phyloP scores from a whole-genome alignment of 2,113 vertebrate species.

The Cheirogaleus medius region DNA sequence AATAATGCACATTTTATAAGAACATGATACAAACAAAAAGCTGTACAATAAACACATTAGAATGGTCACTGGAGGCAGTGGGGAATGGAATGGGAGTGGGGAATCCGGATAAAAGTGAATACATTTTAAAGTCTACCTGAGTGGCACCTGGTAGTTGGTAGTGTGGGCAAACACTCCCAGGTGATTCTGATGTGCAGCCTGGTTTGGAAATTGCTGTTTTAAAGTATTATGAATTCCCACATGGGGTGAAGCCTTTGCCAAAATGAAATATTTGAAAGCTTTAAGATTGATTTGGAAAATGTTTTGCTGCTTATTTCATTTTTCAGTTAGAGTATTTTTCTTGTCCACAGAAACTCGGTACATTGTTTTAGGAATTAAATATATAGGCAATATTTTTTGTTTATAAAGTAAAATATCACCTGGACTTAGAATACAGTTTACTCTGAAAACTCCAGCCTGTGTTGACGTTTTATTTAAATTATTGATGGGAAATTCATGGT shows the following conservation, averaged over 20 bases:
- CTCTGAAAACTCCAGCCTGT: neutral
- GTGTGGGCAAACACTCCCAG: neutral
- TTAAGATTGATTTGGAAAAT: constrained; percentile 2
- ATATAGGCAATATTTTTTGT: neutral
- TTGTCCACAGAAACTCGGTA: neutral
- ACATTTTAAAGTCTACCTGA: neutral
- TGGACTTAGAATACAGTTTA: neutral
- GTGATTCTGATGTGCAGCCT: neutral
- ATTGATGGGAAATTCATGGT: neutral
- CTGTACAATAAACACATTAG: neutral
- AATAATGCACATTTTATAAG: neutral
- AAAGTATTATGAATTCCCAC: neutral
- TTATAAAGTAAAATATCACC: constrained; percentile 30
- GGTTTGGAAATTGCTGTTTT: neutral
- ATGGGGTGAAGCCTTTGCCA: constrained; percentile 17
- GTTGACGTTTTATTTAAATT: constrained; percentile 37
- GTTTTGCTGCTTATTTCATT: constrained; percentile 13
- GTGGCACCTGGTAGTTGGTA: neutral
- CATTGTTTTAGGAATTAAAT: constrained; percentile 7
- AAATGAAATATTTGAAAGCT: constrained; percentile 39
- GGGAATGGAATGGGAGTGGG: neutral
- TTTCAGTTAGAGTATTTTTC: constrained; percentile 44
- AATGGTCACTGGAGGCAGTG: neutral
- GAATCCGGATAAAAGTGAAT: neutral
- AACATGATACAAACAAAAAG: neutral